Evolutionary conservation across 2,113 vertebrate genomes (phyloP).

Genomic region (Merops nubicus): DNA sequence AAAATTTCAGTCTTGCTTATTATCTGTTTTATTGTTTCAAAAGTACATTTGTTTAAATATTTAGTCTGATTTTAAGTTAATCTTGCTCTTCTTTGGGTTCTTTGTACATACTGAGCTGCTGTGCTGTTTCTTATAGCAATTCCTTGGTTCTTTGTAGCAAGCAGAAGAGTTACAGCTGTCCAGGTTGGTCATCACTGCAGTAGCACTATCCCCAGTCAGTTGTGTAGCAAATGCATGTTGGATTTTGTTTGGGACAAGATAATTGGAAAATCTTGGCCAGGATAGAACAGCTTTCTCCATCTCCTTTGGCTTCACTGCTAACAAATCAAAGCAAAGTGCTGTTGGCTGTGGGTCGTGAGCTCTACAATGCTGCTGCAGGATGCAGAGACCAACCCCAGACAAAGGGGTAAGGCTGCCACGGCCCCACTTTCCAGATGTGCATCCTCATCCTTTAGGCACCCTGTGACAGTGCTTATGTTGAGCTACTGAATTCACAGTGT

Average conservation of each 20-base stretch:
- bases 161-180: background rate
- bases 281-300: background rate
- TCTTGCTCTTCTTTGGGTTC: background rate
- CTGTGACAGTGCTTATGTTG: background rate
- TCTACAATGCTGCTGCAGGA: fast-evolving
- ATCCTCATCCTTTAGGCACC: background rate
- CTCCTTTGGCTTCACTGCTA: background rate
- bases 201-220: background rate
- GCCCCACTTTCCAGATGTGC: background rate
- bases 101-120: background rate
- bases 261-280: background rate
- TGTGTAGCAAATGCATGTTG: background rate
- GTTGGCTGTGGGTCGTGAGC: background rate
- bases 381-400: background rate
- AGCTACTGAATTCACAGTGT: background rate
- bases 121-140: background rate
- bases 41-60: background rate
- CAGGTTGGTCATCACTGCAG: background rate
- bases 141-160: background rate
- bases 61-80: background rate
- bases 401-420: fast-evolving
- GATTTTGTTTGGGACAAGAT: background rate
- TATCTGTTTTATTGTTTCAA: background rate
- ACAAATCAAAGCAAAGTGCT: background rate
- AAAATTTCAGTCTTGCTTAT: background rate